phyloP scores from a whole-genome alignment of 1,140 invertebrate genomes.

The Drosophila insularis region DNA sequence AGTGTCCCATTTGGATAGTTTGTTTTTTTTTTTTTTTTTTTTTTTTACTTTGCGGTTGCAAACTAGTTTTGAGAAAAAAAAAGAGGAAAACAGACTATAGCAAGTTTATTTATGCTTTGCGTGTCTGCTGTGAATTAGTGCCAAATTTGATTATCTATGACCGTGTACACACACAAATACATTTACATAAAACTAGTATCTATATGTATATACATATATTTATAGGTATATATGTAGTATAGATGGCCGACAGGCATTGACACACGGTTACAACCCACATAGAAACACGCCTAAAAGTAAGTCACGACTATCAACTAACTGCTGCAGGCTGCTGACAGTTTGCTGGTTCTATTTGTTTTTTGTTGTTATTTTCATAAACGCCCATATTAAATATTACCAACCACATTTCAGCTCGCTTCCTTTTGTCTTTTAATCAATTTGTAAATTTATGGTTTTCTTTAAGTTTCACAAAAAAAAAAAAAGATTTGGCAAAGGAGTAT shows the following conservation, averaged over 20 bases:
- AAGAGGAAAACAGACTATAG: slow-evolving; percentile 56
- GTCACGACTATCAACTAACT: slow-evolving; percentile 47
- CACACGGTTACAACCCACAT: slow-evolving; percentile 25
- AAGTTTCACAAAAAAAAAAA: background rate
- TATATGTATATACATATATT: slow-evolving; percentile 12
- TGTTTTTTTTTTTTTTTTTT: slow-evolving; percentile 30
- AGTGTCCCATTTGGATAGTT: slow-evolving; percentile 26
- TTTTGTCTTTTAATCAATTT: slow-evolving; percentile 63
- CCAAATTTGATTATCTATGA: slow-evolving; percentile 80
- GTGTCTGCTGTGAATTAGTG: slow-evolving; percentile 80
- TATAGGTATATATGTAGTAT: background rate
- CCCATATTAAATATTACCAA: slow-evolving; percentile 48
- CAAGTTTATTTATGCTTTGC: slow-evolving; percentile 80
- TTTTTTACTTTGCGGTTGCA: slow-evolving; percentile 53
- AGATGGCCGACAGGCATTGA: slow-evolving; percentile 1
- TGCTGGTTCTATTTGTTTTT: slow-evolving; percentile 19
- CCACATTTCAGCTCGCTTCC: slow-evolving; percentile 7
- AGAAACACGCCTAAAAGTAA: slow-evolving; percentile 67
- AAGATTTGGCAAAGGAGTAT: background rate
- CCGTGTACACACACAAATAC: slow-evolving; percentile 43
- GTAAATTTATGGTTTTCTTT: slow-evolving; percentile 51
- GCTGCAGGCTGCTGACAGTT: slow-evolving; percentile 29
- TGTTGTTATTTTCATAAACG: slow-evolving; percentile 37
- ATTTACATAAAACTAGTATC: slow-evolving; percentile 10
- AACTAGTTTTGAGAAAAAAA: slow-evolving; percentile 42